Base-by-base conservation (phyloP, 30 jellyfish, hydroid and myxozoan species). In the Aurelia sp. region DNA sequence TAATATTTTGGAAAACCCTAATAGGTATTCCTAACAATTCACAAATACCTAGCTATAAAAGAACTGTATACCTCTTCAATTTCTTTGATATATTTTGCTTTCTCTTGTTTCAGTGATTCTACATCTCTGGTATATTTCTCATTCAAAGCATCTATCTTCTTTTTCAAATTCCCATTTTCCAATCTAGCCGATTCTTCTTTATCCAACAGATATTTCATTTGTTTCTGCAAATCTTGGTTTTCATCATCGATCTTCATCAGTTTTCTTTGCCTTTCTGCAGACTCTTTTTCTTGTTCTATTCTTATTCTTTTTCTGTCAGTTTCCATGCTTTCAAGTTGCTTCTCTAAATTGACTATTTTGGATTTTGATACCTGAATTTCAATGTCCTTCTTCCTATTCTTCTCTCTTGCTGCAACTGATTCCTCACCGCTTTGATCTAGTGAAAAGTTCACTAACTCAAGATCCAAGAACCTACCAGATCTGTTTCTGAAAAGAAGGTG, bases 151-250 rank as follows among this genome's bases (percentile, higher is more conserved):
- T 73, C 93, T 10, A 84, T 16, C 66, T 84, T 84, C 75, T 84
- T 84, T 51, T 72, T 62, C 48, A 71, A 58, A 40, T 76, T 30
- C 47, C 59, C 20, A 6, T 68, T 65, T 52, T 72, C 87, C 51
- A 61, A 86, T 51, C 93, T 60, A 0, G 87, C 93, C 60, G 51
- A 30, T 73, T 84, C 86, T 63, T 84, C 93, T 33, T 84, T 84
- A 27, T 84, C 93, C 82, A 84, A 71, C 44, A 84, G 18, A 50
- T 71, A 72, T n/a, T 84, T 51, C 62, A 84, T 16, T 30, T 84
- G 55, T 20, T 72, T 84, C 10, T 72, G 81, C 44, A 84, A 55
- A 27, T 84, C 93, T 47, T 84, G 81, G 17, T 84, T 71, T 2
- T 60, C 86, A 4, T 71, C 87, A 30, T 73, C 87, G 1, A 47